Base-by-base conservation (phyloP, 2,888 invertebrate species). In the Thereva nobilitata region DNA sequence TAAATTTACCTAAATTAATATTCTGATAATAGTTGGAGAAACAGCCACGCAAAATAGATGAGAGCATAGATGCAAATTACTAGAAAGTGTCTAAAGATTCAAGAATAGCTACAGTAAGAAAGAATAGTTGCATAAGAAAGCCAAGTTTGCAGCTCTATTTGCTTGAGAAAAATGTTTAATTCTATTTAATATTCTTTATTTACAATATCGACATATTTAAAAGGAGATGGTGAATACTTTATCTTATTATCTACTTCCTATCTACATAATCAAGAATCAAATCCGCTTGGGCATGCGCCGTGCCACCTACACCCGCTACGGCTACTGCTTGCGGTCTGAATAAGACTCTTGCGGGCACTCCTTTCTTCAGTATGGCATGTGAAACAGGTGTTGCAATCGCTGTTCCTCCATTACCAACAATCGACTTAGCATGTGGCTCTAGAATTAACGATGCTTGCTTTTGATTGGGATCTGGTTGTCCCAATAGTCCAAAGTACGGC, bases 271-370 rank as follows among this genome's bases (percentile, higher is more conserved):
- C 85, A 68, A 87, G 74, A 74, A 86, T 85, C 69, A 91, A 83
- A 77, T 90, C 89, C 65, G 90, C 89, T 75, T 89, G 86, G 0
- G 91, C 90, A 75, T 90, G 89, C 0, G 91, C 91, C 56, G 87
- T 85, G 6, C 91, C 91, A 4, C 90, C 90, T 41, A 89, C 89
- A 5, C 91, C 91, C 3, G 86, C 90, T 4, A 91, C 84, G 3
- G 91, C 91, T 0, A 88, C 84, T 0, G 90, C 88, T 68, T 85
- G 83, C 3, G 91, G 91, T 70, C 85, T 83, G 75, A 88, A 89
- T 23, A 86, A 79, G 54, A 91, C 85, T 68, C 86, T 85, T 0
- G 86, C 88, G 66, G 83, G 82, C 49, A 83, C 83, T 35, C 87
- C 87, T 70, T 83, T 82, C 65, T 85, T 83, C 10, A 90, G 79